Evolutionary conservation across 2,888 invertebrate genomes (phyloP).

Genomic region (Pomacea canaliculata): DNA sequence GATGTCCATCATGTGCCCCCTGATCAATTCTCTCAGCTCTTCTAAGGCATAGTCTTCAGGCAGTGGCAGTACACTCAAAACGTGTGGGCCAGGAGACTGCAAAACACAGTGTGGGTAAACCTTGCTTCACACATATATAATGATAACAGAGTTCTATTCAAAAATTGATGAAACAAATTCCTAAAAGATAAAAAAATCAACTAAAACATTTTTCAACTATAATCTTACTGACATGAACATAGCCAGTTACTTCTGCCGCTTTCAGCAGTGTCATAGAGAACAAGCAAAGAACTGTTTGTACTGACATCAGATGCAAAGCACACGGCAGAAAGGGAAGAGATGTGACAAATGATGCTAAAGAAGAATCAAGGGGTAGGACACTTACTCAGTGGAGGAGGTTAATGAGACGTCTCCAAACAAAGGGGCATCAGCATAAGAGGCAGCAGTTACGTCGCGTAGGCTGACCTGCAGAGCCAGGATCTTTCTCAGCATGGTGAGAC

Average conservation of each 20-base stretch:
- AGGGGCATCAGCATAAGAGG: neutral
- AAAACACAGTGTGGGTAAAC: conserved; percentile 16
- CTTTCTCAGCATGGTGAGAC: conserved; percentile 72
- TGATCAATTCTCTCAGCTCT: conserved; percentile 69
- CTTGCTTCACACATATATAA: no score
- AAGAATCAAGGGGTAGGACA: neutral
- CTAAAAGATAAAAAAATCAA: no score
- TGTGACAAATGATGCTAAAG: no score
- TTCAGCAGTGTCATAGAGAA: no score
- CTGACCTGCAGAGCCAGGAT: conserved; percentile 57
- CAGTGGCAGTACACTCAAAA: conserved; percentile 73
- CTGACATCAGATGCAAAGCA: no score
- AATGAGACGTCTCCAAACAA: neutral
- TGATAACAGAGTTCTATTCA: no score
- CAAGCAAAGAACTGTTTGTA: no score
- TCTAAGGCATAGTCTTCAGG: conserved; percentile 76
- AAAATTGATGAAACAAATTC: no score
- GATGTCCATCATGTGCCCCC: conserved; percentile 60
- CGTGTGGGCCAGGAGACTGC: conserved; percentile 71
- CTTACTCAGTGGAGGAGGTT: conserved; percentile 8
- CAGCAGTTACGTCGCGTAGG: conserved; percentile 4
- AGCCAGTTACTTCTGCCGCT: no score
- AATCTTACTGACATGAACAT: no score
- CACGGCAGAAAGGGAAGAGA: no score
- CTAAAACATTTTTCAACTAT: no score